These are phyloP conservation scores for Daphoenositta chrysoptera DNA, from an alignment of 2,113 vertebrate genomes.

Conservation along the genomic window DNA sequence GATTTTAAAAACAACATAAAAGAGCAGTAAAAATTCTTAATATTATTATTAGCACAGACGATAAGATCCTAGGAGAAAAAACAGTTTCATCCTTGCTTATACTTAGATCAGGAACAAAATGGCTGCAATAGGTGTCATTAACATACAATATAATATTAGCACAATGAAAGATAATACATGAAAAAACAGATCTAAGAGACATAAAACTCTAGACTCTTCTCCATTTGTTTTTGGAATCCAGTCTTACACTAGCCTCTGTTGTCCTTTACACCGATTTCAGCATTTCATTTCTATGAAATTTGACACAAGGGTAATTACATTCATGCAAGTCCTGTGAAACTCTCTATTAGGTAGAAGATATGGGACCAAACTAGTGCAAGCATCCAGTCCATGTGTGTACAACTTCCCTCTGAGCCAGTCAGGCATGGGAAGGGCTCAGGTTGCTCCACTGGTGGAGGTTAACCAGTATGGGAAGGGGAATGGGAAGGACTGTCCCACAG, in stretches of 20 bases:
- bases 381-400: neutral
- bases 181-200: neutral
- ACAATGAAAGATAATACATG: neutral
- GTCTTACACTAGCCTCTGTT: neutral
- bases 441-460: neutral
- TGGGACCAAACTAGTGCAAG: neutral
- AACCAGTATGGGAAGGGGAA: neutral
- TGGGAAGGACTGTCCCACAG: neutral
- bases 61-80: neutral
- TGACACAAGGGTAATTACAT: neutral
- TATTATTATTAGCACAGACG: neutral
- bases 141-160: neutral
- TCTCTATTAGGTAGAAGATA: neutral
- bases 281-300: neutral
- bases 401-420: neutral
- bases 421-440: neutral
- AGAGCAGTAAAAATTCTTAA: neutral
- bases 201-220: neutral
- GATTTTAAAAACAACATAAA: neutral
- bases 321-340: neutral
- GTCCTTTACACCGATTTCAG: neutral
- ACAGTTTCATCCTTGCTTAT: neutral
- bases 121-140: neutral
- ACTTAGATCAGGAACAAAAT: neutral
- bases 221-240: neutral